Evolutionary conservation across 2,113 vertebrate species (phyloP).

Genomic region (Chlamydotis undulata): DNA sequence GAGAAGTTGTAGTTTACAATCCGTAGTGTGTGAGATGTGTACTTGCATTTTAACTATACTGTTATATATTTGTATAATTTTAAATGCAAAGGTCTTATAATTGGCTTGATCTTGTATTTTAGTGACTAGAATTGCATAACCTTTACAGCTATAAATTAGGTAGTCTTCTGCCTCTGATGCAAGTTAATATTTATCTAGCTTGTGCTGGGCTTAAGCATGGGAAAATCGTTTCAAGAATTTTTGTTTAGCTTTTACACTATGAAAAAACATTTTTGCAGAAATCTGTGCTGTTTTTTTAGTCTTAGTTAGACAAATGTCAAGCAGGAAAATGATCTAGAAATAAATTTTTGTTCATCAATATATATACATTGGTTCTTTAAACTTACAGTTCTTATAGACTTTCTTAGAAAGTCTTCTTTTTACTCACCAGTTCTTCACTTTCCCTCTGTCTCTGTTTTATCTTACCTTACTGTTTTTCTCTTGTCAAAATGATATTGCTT

Average conservation of each 20-base stretch:
- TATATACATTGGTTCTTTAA: background rate
- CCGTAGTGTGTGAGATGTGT: slow-evolving; percentile 35
- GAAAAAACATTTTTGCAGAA: background rate
- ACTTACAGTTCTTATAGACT: background rate
- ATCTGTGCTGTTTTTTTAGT: background rate
- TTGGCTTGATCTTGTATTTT: slow-evolving; percentile 45
- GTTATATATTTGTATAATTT: slow-evolving; percentile 26
- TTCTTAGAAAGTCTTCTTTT: background rate
- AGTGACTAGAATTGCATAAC: background rate
- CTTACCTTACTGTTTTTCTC: background rate
- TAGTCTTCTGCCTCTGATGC: background rate
- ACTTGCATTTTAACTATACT: slow-evolving; percentile 58
- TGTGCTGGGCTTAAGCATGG: background rate
- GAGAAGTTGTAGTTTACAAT: slow-evolving; percentile 64
- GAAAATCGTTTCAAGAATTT: background rate
- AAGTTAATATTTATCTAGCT: background rate
- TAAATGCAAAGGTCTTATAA: slow-evolving; percentile 50
- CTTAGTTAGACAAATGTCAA: background rate
- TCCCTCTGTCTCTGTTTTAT: background rate
- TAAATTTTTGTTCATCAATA: background rate
- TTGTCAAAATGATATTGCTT: background rate
- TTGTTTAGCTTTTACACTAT: background rate
- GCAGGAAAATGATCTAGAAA: background rate
- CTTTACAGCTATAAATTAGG: background rate
- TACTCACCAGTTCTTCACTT: background rate